Evolutionary conservation across 2,113 vertebrate species (phyloP).

Genomic region (Dendropsophus ebraccatus): DNA sequence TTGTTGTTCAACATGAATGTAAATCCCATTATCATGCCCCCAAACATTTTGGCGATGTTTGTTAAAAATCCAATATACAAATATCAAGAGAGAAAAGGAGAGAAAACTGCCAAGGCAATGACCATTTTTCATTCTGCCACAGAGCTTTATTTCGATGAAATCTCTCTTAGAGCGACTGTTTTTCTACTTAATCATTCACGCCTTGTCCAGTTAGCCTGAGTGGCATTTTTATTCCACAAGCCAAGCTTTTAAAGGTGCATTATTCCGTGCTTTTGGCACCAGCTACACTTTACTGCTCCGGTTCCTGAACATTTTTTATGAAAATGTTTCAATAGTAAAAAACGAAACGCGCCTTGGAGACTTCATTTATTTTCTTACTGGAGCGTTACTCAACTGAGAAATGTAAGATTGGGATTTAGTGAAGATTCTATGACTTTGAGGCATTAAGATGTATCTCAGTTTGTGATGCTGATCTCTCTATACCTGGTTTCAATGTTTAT

Average conservation of each 20-base stretch:
- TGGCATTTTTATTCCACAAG: slow-evolving; percentile 44
- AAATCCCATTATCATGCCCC: background rate
- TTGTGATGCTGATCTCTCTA: background rate
- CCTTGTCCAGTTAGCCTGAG: slow-evolving; percentile 48
- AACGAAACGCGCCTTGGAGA: background rate
- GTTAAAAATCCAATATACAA: slow-evolving; percentile 19
- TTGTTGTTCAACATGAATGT: background rate
- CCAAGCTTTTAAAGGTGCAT: slow-evolving; percentile 51
- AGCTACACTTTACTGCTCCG: slow-evolving; percentile 16
- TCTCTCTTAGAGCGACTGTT: slow-evolving; percentile 47
- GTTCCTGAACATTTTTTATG: slow-evolving; percentile 23
- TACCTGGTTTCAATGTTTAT: background rate
- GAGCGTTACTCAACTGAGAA: background rate
- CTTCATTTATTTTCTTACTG: slow-evolving; percentile 24
- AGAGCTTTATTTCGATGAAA: slow-evolving; percentile 50
- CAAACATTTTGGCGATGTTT: slow-evolving; percentile 3
- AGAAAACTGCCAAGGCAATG: slow-evolving; percentile 7
- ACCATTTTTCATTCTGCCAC: slow-evolving; percentile 55
- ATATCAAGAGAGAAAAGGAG: slow-evolving; percentile 14
- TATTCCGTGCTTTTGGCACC: slow-evolving; percentile 33
- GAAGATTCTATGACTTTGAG: background rate
- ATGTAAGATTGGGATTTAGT: slow-evolving; percentile 4
- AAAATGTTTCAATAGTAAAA: slow-evolving; percentile 42
- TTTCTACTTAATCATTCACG: slow-evolving; percentile 56
- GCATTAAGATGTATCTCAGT: background rate